phyloP scores from a whole-genome alignment of 2,113 vertebrate species.

The Sphyrna mokarran region DNA sequence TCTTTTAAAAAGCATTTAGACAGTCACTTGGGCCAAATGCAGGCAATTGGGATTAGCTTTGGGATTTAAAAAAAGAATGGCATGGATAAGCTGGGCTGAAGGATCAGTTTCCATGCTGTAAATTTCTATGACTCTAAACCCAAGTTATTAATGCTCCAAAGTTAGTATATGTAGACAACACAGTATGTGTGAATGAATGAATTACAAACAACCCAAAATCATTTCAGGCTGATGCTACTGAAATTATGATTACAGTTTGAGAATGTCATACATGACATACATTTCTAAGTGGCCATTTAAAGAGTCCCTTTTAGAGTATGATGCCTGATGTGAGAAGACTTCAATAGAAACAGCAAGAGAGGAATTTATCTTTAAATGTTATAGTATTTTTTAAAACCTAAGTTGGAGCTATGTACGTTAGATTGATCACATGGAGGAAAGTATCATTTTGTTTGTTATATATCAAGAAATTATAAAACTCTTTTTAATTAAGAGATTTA shows the following conservation, averaged over 20 bases:
- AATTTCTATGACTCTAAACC: too few species aligned
- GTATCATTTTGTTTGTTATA: background rate
- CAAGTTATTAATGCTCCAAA: background rate
- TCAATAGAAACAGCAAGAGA: background rate
- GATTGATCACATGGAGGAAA: background rate
- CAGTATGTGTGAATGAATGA: background rate
- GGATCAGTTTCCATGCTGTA: too few species aligned
- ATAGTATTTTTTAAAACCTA: background rate
- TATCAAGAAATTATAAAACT: background rate
- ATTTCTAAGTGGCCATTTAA: background rate
- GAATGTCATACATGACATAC: background rate
- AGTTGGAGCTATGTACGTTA: background rate
- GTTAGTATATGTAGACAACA: background rate
- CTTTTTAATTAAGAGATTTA: background rate
- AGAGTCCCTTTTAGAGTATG: background rate
- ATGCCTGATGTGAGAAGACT: background rate
- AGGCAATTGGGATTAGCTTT: too few species aligned
- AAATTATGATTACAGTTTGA: background rate
- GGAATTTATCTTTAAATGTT: background rate
- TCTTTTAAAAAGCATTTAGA: too few species aligned
- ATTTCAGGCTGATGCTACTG: background rate
- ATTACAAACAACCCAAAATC: background rate
- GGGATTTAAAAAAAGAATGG: too few species aligned
- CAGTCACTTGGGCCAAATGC: too few species aligned
- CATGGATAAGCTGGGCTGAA: too few species aligned